Evolutionary conservation across 1,140 invertebrate species (phyloP).

Genomic region (Galendromus occidentalis): DNA sequence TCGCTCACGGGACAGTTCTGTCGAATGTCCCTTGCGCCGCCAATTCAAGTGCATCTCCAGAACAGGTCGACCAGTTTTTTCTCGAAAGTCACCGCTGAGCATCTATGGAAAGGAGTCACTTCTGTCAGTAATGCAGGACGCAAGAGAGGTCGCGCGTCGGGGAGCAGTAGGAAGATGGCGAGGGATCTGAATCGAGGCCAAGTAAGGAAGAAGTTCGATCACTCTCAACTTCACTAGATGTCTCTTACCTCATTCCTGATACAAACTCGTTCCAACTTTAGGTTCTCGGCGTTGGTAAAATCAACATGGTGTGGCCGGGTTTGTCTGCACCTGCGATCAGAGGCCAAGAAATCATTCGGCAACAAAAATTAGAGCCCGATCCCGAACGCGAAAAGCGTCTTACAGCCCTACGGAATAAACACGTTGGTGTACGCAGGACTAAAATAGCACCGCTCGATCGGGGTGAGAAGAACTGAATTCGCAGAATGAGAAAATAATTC

Average conservation of each 20-base stretch:
- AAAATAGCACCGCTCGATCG: slow-evolving; percentile 56
- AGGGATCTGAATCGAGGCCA: slow-evolving; percentile 80
- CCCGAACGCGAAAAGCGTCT: slow-evolving; percentile 46
- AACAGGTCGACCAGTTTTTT: slow-evolving; percentile 3
- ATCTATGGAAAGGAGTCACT: slow-evolving; percentile 80
- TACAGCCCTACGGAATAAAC: slow-evolving; percentile 45
- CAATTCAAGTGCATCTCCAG: too few relatives aligned
- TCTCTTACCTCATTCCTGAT: background rate
- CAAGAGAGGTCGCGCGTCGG: slow-evolving; percentile 78
- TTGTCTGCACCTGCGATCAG: slow-evolving; percentile 58
- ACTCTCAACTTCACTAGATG: slow-evolving; percentile 10
- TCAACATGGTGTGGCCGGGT: slow-evolving; percentile 75
- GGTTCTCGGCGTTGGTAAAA: slow-evolving; percentile 34
- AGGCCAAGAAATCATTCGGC: slow-evolving; percentile 49
- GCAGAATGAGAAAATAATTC: too few relatives aligned
- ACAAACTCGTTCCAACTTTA: background rate
- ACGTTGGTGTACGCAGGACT: slow-evolving; percentile 37
- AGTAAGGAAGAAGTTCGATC: slow-evolving; percentile 56
- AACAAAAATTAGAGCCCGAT: slow-evolving; percentile 46
- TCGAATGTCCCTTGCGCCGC: too few relatives aligned
- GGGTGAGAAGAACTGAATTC: too few relatives aligned
- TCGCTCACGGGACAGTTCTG: too few relatives aligned
- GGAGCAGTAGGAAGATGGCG: slow-evolving; percentile 42
- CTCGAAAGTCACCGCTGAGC: slow-evolving; percentile 46
- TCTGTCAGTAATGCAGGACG: slow-evolving; percentile 87